Conservation (phyloP, 2,797 vertebrate genomes). For the Oreochromis mossambicus region DNA sequence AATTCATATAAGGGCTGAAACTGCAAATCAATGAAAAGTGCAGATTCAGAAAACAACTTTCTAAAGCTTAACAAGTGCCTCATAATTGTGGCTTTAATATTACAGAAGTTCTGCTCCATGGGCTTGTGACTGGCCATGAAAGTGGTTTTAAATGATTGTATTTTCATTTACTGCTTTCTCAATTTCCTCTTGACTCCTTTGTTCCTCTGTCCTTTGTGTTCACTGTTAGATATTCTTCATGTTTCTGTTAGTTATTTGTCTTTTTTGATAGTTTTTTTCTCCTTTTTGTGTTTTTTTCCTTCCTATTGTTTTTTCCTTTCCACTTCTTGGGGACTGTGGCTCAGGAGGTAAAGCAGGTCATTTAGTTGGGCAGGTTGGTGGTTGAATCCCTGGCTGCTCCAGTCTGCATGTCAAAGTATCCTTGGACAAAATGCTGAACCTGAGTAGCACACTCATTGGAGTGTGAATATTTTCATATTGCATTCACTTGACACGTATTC, state of each 20-base stretch:
- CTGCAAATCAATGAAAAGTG: conserved; percentile 26
- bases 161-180: neutral
- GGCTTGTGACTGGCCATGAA: neutral
- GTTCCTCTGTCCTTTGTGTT: neutral
- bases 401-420: neutral
- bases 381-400: neutral
- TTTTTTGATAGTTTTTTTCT: neutral
- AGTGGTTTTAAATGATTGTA: neutral
- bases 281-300: neutral
- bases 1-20: conserved; percentile 31
- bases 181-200: neutral
- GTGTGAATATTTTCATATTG: neutral
- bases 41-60: conserved; percentile 6
- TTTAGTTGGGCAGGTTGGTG: neutral
- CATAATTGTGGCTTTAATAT: conserved; percentile 11
- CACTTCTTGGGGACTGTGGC: neutral
- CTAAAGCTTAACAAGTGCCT: neutral
- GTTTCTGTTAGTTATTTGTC: neutral
- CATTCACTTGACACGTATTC: neutral
- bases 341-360: neutral
- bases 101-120: neutral
- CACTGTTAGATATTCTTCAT: neutral
- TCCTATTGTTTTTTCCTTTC: neutral
- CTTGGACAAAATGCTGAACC: neutral
- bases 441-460: neutral